phyloP scores from a whole-genome alignment of 2,797 vertebrate genomes.

The Lagocephalus sceleratus region DNA sequence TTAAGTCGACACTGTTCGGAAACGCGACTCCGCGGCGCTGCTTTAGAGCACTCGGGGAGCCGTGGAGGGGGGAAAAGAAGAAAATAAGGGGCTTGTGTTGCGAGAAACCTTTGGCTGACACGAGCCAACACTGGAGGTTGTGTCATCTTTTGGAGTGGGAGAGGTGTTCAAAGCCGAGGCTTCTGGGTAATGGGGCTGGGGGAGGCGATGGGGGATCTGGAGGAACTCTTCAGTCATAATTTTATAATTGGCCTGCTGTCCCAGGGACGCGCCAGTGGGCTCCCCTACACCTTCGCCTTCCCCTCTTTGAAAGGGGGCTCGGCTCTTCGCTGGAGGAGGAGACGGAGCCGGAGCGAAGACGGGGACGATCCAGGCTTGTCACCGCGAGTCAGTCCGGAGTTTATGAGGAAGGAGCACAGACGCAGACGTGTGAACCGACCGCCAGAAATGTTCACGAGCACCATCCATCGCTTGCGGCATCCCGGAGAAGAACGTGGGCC shows the following conservation, averaged over 20 bases:
- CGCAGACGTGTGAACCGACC: no score
- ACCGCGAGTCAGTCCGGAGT: slow-evolving; percentile 16
- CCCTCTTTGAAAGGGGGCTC: slow-evolving; percentile 56
- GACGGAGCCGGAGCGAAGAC: slow-evolving; percentile 10
- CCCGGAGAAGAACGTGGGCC: no score
- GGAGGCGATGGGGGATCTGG: slow-evolving; percentile 37
- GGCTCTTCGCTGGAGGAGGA: slow-evolving; percentile 22
- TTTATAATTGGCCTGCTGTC: slow-evolving; percentile 72
- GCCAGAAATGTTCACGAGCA: no score
- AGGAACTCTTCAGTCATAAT: slow-evolving; percentile 74
- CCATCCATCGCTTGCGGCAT: no score
- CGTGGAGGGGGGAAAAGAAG: slow-evolving; percentile 23
- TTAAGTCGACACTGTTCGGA: slow-evolving; percentile 68
- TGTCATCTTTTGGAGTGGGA: slow-evolving; percentile 65
- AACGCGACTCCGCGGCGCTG: slow-evolving; percentile 54
- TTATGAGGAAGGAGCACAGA: not conserved
- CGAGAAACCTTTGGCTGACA: slow-evolving; percentile 69
- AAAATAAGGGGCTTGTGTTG: slow-evolving; percentile 49
- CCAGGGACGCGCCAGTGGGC: slow-evolving; percentile 47
- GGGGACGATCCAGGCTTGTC: slow-evolving; percentile 26
- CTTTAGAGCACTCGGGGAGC: slow-evolving; percentile 63
- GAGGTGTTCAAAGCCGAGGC: slow-evolving; percentile 75
- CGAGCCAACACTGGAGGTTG: slow-evolving; percentile 68
- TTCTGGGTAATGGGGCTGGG: slow-evolving; percentile 66
- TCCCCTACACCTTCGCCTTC: slow-evolving; percentile 65